Evolutionary conservation across 2,113 vertebrate genomes (phyloP).

Genomic region (Lepisosteus oculatus): DNA sequence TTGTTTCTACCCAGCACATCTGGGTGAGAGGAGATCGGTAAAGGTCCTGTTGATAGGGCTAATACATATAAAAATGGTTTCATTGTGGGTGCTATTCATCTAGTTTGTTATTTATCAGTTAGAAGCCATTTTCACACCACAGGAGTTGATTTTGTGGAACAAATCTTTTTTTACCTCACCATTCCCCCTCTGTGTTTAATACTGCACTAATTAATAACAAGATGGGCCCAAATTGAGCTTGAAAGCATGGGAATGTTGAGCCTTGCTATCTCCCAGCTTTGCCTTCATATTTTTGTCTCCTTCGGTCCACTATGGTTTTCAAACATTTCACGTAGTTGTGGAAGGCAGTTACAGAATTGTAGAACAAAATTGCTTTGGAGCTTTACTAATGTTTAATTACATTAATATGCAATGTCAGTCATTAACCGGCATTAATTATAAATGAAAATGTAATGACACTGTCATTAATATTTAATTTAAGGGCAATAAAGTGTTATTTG

Average conservation of each 20-base stretch:
- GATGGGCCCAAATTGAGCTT: not conserved
- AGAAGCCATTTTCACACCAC: constrained; percentile 14
- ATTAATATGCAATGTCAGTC: constrained; percentile 74
- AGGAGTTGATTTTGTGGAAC: constrained; percentile 45
- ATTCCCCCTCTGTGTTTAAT: constrained; percentile 24
- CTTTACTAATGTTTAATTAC: constrained; percentile 69
- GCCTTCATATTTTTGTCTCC: constrained; percentile 4
- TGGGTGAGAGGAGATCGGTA: constrained; percentile 32
- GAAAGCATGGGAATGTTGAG: constrained; percentile 14
- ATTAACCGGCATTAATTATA: constrained; percentile 72
- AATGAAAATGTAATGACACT: constrained; percentile 72
- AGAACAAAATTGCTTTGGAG: constrained; percentile 45
- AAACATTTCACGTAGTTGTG: constrained; percentile 28
- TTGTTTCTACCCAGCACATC: constrained; percentile 47
- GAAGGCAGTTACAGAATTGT: constrained; percentile 39
- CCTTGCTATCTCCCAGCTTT: not conserved
- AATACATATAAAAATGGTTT: not conserved
- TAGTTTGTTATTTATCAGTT: not conserved
- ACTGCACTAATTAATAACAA: constrained; percentile 39
- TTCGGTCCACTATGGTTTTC: constrained; percentile 12
- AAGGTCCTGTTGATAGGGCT: constrained; percentile 14
- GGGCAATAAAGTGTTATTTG: constrained; percentile 79
- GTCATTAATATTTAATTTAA: constrained; percentile 78
- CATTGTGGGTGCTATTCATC: not conserved
- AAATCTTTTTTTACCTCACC: constrained; percentile 21